Evolutionary conservation across 2,888 invertebrate species (phyloP), one percentile per base, ranked within the genome.

Genomic region (Sinopyrophorus schimmeli): DNA sequence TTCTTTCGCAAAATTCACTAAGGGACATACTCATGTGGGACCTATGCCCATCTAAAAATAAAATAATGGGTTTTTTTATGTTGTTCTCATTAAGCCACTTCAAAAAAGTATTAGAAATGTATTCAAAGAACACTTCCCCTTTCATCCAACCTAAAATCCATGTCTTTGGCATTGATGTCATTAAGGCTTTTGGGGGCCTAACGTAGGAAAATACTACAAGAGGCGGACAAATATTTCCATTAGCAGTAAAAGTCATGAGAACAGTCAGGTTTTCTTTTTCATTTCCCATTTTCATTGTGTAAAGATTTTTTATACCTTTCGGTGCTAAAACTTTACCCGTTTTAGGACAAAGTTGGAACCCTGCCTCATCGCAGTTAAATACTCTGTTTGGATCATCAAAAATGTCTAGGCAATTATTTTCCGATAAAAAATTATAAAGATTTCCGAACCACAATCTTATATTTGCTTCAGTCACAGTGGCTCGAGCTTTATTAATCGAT

Each of bases 321-420:
- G 46, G 38, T 37, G 26, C 31, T 1, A 46, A 12, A 5, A 38
- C 38, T n/a, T 46, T 59, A 15, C 57, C 57, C 12, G 51, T 53
- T 28, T 56, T 54, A 9, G 54, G 55, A 48, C 67, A 66, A 5
- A 70, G 47, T 24, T 57, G 54, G 48, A 70, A 69, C 24, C 63
- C 62, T 4, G 64, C 59, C 50, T 69, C 69, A 42, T 68, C 65
- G 10, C 62, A 64, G 50, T 69, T 66, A n/a, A n/a, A n/a, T n/a
- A n/a, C n/a, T n/a, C n/a, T n/a, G n/a, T n/a, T n/a, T n/a, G n/a
- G n/a, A n/a, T n/a, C n/a, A n/a, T n/a, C n/a, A n/a, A n/a, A n/a
- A n/a, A n/a, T n/a, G n/a, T n/a, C n/a, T n/a, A n/a, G n/a, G n/a
- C n/a, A n/a, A n/a, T n/a, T n/a, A n/a, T n/a, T n/a, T n/a, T n/a